Percentiles rank a stretch among this genome's conserved stretches.
Conservation (phyloP, 2,888 invertebrate species). For the Mayetiola destructor region DNA sequence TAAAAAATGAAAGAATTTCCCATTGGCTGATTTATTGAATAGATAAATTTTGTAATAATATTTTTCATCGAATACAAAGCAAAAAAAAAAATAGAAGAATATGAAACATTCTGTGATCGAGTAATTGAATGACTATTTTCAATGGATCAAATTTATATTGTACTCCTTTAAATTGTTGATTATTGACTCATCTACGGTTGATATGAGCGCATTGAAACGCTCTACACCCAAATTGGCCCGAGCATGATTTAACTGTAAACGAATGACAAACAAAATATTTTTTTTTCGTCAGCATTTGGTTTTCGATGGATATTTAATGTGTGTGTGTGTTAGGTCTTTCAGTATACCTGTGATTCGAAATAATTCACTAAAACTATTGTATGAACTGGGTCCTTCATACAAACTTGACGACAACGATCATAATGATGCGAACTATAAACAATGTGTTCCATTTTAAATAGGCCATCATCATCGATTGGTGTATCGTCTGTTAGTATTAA, state of each 20-base stretch:
- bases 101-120: background rate
- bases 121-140: background rate
- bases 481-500: conserved; percentile 35
- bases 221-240: conserved; percentile 60
- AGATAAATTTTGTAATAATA: background rate
- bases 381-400: conserved; percentile 60
- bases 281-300: background rate
- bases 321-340: background rate
- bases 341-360: conserved; percentile 52
- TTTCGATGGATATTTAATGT: conserved; percentile 15
- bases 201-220: conserved; percentile 58
- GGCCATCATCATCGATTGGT: conserved; percentile 28
- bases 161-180: conserved; percentile 52
- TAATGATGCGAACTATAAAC: conserved; percentile 56
- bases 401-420: conserved; percentile 46
- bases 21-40: background rate
- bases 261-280: conserved; percentile 17
- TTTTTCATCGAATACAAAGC: background rate
- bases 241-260: conserved; percentile 49
- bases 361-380: conserved; percentile 55
- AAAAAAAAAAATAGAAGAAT: background rate
- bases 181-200: conserved; percentile 56
- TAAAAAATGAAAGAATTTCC: background rate
- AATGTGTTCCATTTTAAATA: conserved; percentile 36
- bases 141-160: background rate